phyloP scores from a whole-genome alignment of 23 tunicate genomes.

The Ciona savignyi region DNA sequence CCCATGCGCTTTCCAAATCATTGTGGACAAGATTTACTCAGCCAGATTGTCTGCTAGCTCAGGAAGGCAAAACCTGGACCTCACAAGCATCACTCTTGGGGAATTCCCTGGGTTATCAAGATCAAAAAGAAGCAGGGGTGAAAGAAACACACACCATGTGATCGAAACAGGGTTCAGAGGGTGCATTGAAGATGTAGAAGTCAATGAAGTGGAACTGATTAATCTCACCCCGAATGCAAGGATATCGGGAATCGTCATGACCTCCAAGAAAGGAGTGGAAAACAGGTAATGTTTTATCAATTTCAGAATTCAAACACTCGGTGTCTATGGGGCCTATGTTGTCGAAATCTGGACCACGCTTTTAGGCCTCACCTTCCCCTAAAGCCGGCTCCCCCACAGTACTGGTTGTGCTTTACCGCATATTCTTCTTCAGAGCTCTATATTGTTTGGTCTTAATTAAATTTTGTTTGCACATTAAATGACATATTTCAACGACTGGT shows the following conservation, averaged over 20 bases:
- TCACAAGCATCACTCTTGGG: slow-evolving; percentile 22
- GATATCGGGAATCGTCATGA: slow-evolving; percentile 1
- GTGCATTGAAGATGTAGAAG: slow-evolving; percentile 27
- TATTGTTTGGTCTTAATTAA: no score
- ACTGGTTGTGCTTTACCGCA: no score
- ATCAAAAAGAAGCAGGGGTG: slow-evolving; percentile 18
- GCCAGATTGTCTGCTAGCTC: slow-evolving; percentile 12
- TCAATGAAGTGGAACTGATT: slow-evolving; percentile 9
- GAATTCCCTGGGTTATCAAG: slow-evolving; percentile 10
- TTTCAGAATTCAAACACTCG: no score
- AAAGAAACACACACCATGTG: background rate
- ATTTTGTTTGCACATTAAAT: no score
- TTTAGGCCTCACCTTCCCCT: no score
- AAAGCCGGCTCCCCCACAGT: no score
- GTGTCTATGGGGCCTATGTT: no score
- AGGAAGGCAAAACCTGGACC: slow-evolving; percentile 4
- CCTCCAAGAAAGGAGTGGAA: background rate
- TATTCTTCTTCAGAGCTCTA: no score
- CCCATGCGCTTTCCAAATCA: slow-evolving; percentile 26
- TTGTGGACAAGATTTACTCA: slow-evolving; percentile 10
- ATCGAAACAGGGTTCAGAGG: slow-evolving; percentile 36
- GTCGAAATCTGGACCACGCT: no score
- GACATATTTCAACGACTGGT: no score
- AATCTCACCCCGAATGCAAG: background rate
- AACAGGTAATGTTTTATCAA: no score